Evolutionary conservation across 2,797 vertebrate species (phyloP), one percentile per base, ranked within the genome.

Genomic region (Phalloptychus januarius): DNA sequence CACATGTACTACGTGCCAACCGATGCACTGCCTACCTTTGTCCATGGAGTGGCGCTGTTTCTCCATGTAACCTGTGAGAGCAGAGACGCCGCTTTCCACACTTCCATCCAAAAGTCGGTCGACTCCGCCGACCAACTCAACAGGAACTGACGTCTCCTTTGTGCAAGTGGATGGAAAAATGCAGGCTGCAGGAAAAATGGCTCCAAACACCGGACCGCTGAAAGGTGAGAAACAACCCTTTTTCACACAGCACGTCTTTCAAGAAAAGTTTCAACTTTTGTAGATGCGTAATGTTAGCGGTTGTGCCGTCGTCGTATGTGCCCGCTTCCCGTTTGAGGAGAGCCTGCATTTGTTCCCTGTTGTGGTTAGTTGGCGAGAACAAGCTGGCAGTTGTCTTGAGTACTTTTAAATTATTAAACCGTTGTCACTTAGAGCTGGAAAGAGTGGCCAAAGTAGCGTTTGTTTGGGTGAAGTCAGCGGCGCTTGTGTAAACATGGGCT

Each of bases 141-240:
- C 95, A 95, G 96, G 96, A 96, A 96, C 92, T 96, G 95, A 96
- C 96, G 96, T 96, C 83, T 82, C 79, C 75, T 89, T 87, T 77
- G 81, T 85, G 90, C 87, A 83, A 94, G 91, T 93, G 84, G 87
- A 93, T 84, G 93, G 95, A 94, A 92, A 93, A 93, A 90, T 93
- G 93, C 93, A 94, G 67, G 91, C 93, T 91, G 92, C 91, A 91
- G 90, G 92, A 94, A 94, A 93, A 95, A 95, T 95, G 95, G 93
- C 91, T 91, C 88, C 92, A 93, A 90, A 93, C 89, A 81, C 88
- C 88, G 90, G 86, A 89, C 85, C 88, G 92, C 90, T 93, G 77
- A 90, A 94, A 95, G 95, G 95, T 95, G 77, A 91, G 89, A 86
- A 84, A 82, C 74, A 42, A 50, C n/a, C 23, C 48, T 38, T 38